Evolutionary conservation across 2,113 vertebrate species (phyloP).

Genomic region (Galeopterus variegatus): DNA sequence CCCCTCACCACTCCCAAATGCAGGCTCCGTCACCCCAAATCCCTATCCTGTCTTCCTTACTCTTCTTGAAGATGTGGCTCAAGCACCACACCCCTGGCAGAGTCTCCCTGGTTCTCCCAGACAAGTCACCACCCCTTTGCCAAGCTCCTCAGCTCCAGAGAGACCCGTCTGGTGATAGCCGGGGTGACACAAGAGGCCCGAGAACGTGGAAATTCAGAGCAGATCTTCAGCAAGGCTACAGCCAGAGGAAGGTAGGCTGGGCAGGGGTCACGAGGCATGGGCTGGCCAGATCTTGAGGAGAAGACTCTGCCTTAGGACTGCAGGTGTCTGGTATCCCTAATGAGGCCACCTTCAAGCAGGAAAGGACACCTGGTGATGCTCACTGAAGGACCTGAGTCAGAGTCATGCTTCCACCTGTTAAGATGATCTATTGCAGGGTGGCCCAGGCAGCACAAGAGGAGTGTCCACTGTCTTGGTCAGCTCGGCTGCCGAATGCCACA

Average conservation of each 20-base stretch:
- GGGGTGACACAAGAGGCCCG: background rate
- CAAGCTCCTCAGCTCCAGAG: background rate
- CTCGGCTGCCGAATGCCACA: rapidly evolving
- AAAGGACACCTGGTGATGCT: too few relatives aligned
- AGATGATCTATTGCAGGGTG: background rate
- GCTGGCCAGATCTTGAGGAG: rapidly evolving
- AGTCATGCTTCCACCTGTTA: rapidly evolving
- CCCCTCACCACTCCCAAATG: background rate
- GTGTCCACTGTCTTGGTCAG: too few relatives aligned
- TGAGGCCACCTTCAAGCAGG: background rate
- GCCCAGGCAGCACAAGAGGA: rapidly evolving
- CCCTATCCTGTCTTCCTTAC: too few relatives aligned
- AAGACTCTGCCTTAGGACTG: too few relatives aligned
- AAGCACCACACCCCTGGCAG: rapidly evolving
- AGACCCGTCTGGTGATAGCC: background rate
- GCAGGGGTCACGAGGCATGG: rapidly evolving
- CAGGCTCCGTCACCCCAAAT: background rate
- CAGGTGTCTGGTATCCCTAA: too few relatives aligned
- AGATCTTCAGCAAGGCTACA: rapidly evolving
- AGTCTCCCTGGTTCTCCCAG: background rate
- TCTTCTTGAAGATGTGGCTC: background rate
- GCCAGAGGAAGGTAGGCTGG: rapidly evolving
- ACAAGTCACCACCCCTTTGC: too few relatives aligned
- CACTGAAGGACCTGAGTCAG: rapidly evolving
- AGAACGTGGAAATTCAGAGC: background rate